A percentile compares a stretch with the other conserved stretches of the same genome.
These are phyloP conservation scores for Tragopan temminckii DNA, from an alignment of 2,797 vertebrate genomes.

Conservation along the genomic window DNA sequence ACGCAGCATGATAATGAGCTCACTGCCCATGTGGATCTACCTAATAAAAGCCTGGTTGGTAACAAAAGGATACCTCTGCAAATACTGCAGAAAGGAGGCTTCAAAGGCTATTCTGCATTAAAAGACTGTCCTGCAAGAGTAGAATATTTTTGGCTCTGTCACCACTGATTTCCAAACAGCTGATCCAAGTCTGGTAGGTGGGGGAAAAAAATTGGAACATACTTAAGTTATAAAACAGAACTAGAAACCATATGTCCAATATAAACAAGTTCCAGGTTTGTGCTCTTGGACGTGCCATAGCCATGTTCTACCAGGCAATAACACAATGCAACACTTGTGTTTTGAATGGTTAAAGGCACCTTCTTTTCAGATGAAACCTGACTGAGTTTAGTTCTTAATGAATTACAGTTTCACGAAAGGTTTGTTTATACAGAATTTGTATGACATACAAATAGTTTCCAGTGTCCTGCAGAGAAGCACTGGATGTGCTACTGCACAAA, in stretches of 20 bases:
- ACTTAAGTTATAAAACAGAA: constrained; percentile 72
- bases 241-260: constrained; percentile 59
- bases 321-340: not conserved
- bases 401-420: not conserved
- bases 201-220: constrained; percentile 33
- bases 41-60: constrained; percentile 61
- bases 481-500: not conserved
- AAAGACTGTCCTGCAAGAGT: not conserved
- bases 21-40: constrained; percentile 68
- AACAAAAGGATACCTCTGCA: constrained; percentile 40
- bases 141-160: constrained; percentile 28
- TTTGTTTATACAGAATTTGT: not conserved
- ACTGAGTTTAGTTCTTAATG: not conserved
- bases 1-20: constrained; percentile 76
- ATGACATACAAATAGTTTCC: not conserved
- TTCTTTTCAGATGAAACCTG: not conserved
- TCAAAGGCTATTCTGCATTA: constrained; percentile 35
- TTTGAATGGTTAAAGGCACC: constrained; percentile 5
- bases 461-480: not conserved
- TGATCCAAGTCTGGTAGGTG: constrained; percentile 55
- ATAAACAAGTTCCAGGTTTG: constrained; percentile 54
- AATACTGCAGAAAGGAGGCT: constrained; percentile 38
- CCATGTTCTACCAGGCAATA: constrained; percentile 49
- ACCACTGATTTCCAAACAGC: constrained; percentile 63
- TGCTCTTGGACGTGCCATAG: constrained; percentile 37